Evolutionary conservation across 2,888 invertebrate species (phyloP), one percentile per base, ranked within the genome.

Genomic region (Alviniconcha strummeri): DNA sequence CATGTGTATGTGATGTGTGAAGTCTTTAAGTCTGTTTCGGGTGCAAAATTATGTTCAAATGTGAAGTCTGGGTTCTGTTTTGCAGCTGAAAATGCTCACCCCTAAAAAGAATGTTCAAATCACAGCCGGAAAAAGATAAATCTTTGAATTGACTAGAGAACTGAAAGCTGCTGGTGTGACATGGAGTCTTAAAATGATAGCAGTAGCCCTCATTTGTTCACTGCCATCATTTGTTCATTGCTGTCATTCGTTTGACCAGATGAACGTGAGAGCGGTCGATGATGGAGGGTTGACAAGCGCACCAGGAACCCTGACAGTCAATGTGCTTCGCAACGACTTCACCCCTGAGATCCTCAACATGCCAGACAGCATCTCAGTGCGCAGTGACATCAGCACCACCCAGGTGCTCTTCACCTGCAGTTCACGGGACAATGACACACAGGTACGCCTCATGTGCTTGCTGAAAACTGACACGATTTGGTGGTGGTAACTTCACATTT

Each of bases 261-360:
- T 84, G 56, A 74, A 64, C 1, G 79, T 85, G n/a, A 52, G 52
- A 11, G 64, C 81, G 36, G 55, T 52, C 9, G 86, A 85, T 75
- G 77, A 86, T 56, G 85, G 86, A 17, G 81, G 74, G 5, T 56
- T 80, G 67, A 76, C 57, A 13, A 85, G 85, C 76, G 75, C 71
- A 15, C 79, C 74, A n/a, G 85, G 84, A 11, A 85, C 83, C 7
- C 78, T 87, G 15, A 87, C 81, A 13, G 85, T 87, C 11, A 84
- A 36, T 15, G 90, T 93, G 8, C 81, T 88, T 8, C 85, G 91
- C 11, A 92, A 92, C 84, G 87, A 89, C 71, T 81, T 86, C 8
- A 84, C 89, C 56, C 93, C 93, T 9, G 80, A 67, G n/a, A 90
- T 92, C 85, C 52, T 75, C 5, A 86, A 86, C 17, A 36, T 36